Base-by-base conservation (phyloP, 1,140 invertebrate species). In the Apis laboriosa region DNA sequence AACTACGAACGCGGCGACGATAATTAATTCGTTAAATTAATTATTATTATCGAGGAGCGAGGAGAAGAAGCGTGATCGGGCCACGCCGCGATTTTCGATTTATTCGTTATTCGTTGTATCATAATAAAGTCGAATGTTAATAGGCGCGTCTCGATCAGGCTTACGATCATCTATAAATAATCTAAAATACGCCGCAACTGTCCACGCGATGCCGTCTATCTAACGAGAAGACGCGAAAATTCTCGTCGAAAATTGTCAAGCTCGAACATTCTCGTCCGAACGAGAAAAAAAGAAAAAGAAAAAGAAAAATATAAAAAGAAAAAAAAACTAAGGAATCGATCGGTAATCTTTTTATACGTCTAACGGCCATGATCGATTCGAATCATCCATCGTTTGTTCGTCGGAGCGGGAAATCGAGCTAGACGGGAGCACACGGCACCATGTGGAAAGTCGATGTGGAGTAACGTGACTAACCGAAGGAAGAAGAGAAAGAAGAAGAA, bases 41-140 rank as follows among this genome's bases (percentile, higher is more conserved):
- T 87, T 80, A 87, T 80, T 79, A 76, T 78, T 64, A 72, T 51
- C 56, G 34, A 21, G 43, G 49, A 58, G 85, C 76, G 74, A 73
- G 76, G 86, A 78, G 87, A 67, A 34, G 58, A 67, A 51, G 64
- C 56, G 51, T 58, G 70, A 75, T 78, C 68, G 43, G 13, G 56
- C 66, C 66, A 70, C 55, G 72, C 28, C 34, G 64, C 24, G 34
- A 72, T 70, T 70, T 74, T 60, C 71, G 84, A 80, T 90, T 55
- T 75, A 85, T 81, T 89, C 86, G 87, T 90, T 84, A 82, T 90
- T 87, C 34, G 87, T 90, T 91, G 90, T 91, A 92, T 90, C 88
- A 90, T 91, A 92, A 81, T 87, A 88, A n/a, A 75, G 89, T 90
- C 72, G 64, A 79, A 43, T 55, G 21, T 87, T 71, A 53, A 63